Evolutionary conservation across 2,797 vertebrate species (phyloP).

Genomic region (Eospalax fontanierii): DNA sequence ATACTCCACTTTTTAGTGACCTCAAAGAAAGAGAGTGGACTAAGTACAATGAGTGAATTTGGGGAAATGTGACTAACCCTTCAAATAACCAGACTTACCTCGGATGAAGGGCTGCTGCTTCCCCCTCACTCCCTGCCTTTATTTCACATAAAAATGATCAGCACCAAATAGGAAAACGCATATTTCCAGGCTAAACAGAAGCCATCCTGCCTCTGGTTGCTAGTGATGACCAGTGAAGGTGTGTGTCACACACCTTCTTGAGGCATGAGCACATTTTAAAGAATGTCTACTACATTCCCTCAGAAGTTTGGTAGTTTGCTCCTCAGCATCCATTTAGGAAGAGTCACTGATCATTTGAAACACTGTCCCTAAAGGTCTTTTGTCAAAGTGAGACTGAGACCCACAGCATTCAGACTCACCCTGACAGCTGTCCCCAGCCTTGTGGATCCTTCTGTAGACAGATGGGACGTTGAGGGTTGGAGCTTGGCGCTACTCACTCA

Average conservation of each 20-base stretch:
- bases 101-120: not conserved
- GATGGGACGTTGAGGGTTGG: not conserved
- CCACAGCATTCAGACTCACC: not conserved
- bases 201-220: not conserved
- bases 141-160: conserved; percentile 24
- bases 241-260: not conserved
- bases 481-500: not conserved
- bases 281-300: not conserved
- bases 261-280: not conserved
- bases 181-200: not conserved
- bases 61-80: not conserved
- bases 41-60: conserved; percentile 22
- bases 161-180: not conserved
- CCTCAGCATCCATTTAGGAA: not conserved
- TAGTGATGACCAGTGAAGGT: not conserved
- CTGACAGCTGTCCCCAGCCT: not conserved
- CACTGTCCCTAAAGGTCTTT: not conserved
- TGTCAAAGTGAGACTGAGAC: not conserved
- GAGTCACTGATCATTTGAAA: not conserved
- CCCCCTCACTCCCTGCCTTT: not conserved
- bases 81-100: conserved; percentile 37
- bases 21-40: not conserved
- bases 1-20: not conserved
- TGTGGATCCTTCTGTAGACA: not conserved
- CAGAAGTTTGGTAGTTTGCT: not conserved